Evolutionary conservation across 2,888 invertebrate genomes (phyloP).

Genomic region (Spilosoma lubricipeda): DNA sequence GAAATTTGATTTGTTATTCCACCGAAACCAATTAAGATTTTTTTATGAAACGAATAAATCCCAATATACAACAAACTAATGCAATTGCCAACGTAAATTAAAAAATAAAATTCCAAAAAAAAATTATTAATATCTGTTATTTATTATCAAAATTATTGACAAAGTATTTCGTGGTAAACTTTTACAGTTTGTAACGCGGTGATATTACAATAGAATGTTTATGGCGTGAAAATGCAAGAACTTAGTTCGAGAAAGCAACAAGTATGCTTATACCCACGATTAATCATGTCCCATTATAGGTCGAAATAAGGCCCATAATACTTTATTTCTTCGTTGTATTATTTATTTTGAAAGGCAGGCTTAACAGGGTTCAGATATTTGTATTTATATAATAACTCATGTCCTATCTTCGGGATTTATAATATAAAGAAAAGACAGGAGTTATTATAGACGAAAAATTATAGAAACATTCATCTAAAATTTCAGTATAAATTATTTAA

Average conservation of each 20-base stretch:
- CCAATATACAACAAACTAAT: background rate
- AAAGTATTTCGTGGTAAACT: background rate
- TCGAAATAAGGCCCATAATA: conserved; percentile 21
- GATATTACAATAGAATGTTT: conserved; percentile 12
- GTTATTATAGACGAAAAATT: no score
- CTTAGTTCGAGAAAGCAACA: conserved; percentile 33
- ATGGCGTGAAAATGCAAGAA: conserved; percentile 6
- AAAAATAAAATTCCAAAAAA: background rate
- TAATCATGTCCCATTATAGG: conserved; percentile 30
- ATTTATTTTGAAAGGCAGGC: conserved; percentile 6
- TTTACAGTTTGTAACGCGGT: background rate
- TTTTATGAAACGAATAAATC: background rate
- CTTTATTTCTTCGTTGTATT: conserved; percentile 28
- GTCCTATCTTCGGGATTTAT: background rate
- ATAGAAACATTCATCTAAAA: no score
- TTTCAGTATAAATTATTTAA: no score
- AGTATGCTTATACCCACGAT: conserved; percentile 32
- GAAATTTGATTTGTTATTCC: no score
- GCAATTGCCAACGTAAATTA: background rate
- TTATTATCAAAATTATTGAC: background rate
- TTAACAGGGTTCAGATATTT: background rate
- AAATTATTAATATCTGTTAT: background rate
- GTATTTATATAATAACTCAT: background rate
- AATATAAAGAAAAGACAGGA: no score
- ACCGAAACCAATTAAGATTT: background rate